Evolutionary conservation across 1,140 invertebrate genomes (phyloP), one percentile per base, ranked within the genome.

Genomic region (Meloidogyne hapla): DNA sequence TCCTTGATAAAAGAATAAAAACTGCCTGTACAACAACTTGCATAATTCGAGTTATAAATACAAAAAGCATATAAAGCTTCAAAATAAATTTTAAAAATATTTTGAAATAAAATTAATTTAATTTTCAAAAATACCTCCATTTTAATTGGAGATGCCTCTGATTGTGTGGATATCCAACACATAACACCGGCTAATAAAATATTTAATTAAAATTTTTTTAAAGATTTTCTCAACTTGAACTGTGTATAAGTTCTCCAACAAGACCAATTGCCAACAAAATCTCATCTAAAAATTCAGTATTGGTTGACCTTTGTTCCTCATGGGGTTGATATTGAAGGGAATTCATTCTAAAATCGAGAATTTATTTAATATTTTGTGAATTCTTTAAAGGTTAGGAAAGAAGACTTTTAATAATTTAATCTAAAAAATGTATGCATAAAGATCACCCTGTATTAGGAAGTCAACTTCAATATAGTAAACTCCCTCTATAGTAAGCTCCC

Each of bases 21-120:
- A 85, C 77, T 15, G 85, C 75, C 40, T 86, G 85, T 15, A 87
- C 76, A 10, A 83, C 76, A 10, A 86, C 85, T 83, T 86, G 85
- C 13, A 86, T 74, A 48, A 86, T 79, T 21, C 85, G 65, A 15
- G 79, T 70, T 10, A 80, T 70, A 67, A 85, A 86, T 12, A 86
- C 83, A 66, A 85, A 77, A 6, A 81, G 38, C 82, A 83, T 81
- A 79, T 81, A 81, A 40, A 79, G 48, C 62, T 66, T n/a, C n/a
- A 33, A 25, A 69, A 23, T 23, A 63, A 71, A 15, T 62, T 2
- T n/a, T 15, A 12, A 6, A 1, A 48, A 69, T 28, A 69, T 45
- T 33, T n/a, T n/a, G n/a, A n/a, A n/a, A n/a, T n/a, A n/a, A n/a
- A n/a, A n/a, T n/a, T n/a, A n/a, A n/a, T n/a, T n/a, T n/a, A n/a